phyloP scores from a whole-genome alignment of 2,888 invertebrate genomes.

The Lasioglossum lativentre region DNA sequence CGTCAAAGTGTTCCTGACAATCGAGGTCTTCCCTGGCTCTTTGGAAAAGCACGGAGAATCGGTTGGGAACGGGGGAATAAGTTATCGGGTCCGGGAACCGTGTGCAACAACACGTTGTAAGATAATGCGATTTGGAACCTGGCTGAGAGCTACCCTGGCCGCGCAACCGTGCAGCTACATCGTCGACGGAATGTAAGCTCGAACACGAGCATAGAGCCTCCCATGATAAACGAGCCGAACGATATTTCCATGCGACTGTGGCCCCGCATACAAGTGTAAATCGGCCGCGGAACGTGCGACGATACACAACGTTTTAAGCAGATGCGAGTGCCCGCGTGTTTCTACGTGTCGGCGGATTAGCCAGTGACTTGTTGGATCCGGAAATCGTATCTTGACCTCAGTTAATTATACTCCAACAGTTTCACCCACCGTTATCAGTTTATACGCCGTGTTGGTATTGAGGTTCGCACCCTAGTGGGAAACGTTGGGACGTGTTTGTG shows the following conservation, averaged over 20 bases:
- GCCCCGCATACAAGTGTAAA: not conserved
- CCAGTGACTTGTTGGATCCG: not conserved
- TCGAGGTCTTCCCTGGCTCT: not conserved
- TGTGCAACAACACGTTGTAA: constrained; percentile 55
- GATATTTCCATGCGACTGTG: constrained; percentile 56
- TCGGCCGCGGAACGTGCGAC: not conserved
- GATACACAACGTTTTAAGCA: constrained; percentile 28
- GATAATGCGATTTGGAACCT: constrained; percentile 64
- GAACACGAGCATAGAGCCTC: constrained; percentile 6
- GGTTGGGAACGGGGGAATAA: constrained; percentile 42
- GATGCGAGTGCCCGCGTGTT: not conserved
- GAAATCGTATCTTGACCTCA: not conserved
- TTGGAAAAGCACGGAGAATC: not conserved
- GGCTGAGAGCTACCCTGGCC: constrained; percentile 34
- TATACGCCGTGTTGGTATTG: not conserved
- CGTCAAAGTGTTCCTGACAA: not conserved
- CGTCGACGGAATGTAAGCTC: constrained; percentile 20
- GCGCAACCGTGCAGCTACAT: constrained; percentile 20
- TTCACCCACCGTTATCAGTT: not conserved
- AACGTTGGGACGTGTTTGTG: not conserved
- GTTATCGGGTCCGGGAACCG: constrained; percentile 40
- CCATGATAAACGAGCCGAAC: constrained; percentile 56
- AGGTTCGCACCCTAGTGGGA: not conserved
- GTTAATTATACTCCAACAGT: constrained; percentile 16
- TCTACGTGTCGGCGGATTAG: not conserved